A percentile compares a stretch with the other conserved stretches of the same genome.
Conservation (phyloP, 2,113 vertebrate species). For the Phycodurus eques region DNA sequence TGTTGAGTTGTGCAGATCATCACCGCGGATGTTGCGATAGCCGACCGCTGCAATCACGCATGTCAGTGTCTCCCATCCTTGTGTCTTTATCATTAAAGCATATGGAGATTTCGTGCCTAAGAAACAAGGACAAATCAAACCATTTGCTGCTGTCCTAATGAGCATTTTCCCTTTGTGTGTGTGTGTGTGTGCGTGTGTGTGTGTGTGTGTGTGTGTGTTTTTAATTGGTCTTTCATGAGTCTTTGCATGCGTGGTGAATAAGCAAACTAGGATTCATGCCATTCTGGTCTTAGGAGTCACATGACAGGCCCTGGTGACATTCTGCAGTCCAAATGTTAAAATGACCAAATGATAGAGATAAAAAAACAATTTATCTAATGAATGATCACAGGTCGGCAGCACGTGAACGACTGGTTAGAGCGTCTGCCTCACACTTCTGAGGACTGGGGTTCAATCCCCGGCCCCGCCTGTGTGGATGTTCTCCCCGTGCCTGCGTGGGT, state of each 20-base stretch:
- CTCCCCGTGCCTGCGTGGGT: too few relatives aligned
- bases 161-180: slow-evolving; percentile 26
- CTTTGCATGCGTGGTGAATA: slow-evolving; percentile 25
- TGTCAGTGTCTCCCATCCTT: slow-evolving; percentile 34
- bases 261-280: slow-evolving; percentile 16
- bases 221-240: slow-evolving; percentile 37
- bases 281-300: not conserved
- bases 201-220: not conserved
- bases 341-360: not conserved
- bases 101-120: slow-evolving; percentile 9
- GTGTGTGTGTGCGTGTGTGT: too few relatives aligned
- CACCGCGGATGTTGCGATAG: slow-evolving; percentile 24
- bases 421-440: too few relatives aligned
- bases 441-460: too few relatives aligned
- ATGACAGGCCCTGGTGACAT: not conserved
- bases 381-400: slow-evolving; percentile 22
- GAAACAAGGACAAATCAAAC: slow-evolving; percentile 17
- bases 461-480: too few relatives aligned
- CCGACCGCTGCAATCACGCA: slow-evolving; percentile 44
- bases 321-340: not conserved
- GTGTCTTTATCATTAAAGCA: slow-evolving; percentile 25
- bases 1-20: slow-evolving; percentile 11
- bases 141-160: slow-evolving; percentile 31
- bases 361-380: not conserved
- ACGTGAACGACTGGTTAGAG: too few relatives aligned